Conservation (phyloP, 2,888 invertebrate genomes). For the Drosophila crucigera region DNA sequence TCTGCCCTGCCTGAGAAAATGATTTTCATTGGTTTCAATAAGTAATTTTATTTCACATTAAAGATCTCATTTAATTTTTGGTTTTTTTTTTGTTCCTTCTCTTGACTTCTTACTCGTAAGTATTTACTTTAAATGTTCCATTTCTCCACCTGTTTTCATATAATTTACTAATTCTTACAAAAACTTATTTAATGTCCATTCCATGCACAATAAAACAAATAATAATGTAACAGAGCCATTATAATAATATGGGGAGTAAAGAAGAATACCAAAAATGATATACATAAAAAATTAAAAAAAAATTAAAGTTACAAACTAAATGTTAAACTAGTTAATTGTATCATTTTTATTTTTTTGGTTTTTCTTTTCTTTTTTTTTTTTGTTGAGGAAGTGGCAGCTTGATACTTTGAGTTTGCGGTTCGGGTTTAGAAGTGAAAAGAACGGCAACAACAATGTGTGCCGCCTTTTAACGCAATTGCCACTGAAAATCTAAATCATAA, state of each 20-base stretch:
- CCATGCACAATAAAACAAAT: constrained; percentile 47
- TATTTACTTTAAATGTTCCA: constrained; percentile 51
- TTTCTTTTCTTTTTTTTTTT: constrained; percentile 6
- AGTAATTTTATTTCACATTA: constrained; percentile 70
- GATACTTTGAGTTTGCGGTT: constrained; percentile 56
- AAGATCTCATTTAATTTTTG: constrained; percentile 70
- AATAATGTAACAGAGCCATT: constrained; percentile 9
- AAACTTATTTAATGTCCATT: constrained; percentile 67
- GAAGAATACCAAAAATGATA: constrained; percentile 1
- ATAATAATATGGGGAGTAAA: constrained; percentile 3
- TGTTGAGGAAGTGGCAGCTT: constrained; percentile 56
- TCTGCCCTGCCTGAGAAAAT: neutral
- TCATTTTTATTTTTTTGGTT: neutral
- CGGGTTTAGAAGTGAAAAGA: constrained; percentile 5
- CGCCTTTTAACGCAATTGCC: constrained; percentile 2
- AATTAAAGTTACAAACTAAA: constrained; percentile 57
- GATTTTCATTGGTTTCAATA: constrained; percentile 40
- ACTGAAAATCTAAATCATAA: constrained; percentile 7
- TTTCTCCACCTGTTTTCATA: constrained; percentile 54
- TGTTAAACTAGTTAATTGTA: constrained; percentile 43
- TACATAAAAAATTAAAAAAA: constrained; percentile 23
- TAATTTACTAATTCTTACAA: constrained; percentile 77
- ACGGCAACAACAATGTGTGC: constrained; percentile 12
- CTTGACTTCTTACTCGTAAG: constrained; percentile 60
- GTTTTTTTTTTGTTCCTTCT: constrained; percentile 32